Base-by-base conservation (phyloP, 2,113 vertebrate species). In the Chloropsis hardwickii region DNA sequence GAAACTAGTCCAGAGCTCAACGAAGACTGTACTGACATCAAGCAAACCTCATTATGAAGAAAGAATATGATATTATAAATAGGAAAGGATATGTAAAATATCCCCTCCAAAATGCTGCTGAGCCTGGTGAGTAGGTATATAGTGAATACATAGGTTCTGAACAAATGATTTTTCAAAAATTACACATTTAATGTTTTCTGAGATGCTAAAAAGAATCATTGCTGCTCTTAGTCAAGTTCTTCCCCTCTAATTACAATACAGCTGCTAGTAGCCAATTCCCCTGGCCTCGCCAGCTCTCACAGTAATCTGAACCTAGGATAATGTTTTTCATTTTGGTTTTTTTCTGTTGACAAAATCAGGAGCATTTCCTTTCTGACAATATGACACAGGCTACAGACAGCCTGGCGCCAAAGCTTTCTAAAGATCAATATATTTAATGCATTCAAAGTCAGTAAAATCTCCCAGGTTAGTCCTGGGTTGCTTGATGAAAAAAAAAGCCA, bases 371-470 rank as follows among this genome's bases (percentile, higher is more conserved):
- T 79, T 81, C 82, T 88, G 86, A 88, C 57, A 70, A 53, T 58
- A 58, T n/a, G n/a, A 91, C 60, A 92, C 54, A 86, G 88, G 88
- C 82, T 92, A 72, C 88, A 96, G 95, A 97, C 93, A 94, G 88
- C 39, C 90, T 81, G 96, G 94, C 92, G 60, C 96, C 97, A 96
- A 86, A 92, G 92, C 94, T 95, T 89, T 94, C 76, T 88, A 48
- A 70, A 92, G 86, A 97, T 97, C 97, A 96, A 97, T 97, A 91
- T 40, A 88, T 90, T 90, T 94, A 91, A 94, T 94, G 91, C 92
- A 87, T 73, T 58, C 93, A 91, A 96, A 97, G 88, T 57, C 84
- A 83, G 86, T 90, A 88, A 92, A 96, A 83, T 88, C 82, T 94
- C 53, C 23, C 61, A 65, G 65, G 64, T 67, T 81, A 88, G 48